These are phyloP conservation scores for Gambusia affinis DNA, from an alignment of 2,113 vertebrate genomes.

Conservation along the genomic window DNA sequence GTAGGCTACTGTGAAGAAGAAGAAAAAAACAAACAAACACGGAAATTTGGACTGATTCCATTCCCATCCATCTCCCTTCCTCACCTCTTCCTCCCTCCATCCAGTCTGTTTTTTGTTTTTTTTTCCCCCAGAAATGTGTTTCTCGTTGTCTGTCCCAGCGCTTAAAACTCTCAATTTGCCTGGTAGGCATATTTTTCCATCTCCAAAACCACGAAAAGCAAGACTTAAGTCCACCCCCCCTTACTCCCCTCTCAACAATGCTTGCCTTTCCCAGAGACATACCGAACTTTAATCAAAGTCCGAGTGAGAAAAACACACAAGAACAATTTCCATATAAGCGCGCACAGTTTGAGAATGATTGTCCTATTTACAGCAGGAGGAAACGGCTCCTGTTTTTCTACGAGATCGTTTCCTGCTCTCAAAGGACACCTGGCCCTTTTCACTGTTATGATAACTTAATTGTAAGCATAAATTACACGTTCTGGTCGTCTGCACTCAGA, in stretches of 20 bases:
- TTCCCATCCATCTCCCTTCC: slow-evolving; percentile 42
- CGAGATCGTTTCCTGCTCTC: slow-evolving; percentile 52
- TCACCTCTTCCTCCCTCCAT: slow-evolving; percentile 32
- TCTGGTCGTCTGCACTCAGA: slow-evolving; percentile 35
- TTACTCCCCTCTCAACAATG: neutral
- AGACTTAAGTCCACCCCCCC: slow-evolving; percentile 40
- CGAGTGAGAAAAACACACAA: slow-evolving; percentile 63
- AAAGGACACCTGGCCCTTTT: slow-evolving; percentile 69
- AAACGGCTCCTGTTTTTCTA: slow-evolving; percentile 54
- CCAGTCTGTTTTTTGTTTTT: slow-evolving; percentile 46
- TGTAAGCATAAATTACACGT: slow-evolving; percentile 66
- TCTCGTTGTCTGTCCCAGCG: slow-evolving; percentile 73
- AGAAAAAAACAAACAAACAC: slow-evolving; percentile 21
- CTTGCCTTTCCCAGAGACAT: slow-evolving; percentile 37
- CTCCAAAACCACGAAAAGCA: slow-evolving; percentile 59
- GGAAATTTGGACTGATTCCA: slow-evolving; percentile 74
- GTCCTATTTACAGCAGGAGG: slow-evolving; percentile 49
- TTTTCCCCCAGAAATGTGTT: slow-evolving; percentile 74
- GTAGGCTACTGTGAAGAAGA: slow-evolving; percentile 18
- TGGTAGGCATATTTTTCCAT: slow-evolving; percentile 54
- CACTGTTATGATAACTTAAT: slow-evolving; percentile 72
- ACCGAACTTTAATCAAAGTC: slow-evolving; percentile 62
- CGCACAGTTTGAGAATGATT: slow-evolving; percentile 60
- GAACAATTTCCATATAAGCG: slow-evolving; percentile 50
- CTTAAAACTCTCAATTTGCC: slow-evolving; percentile 60